Conservation (phyloP, 2,113 vertebrate genomes). For the Caretta caretta region DNA sequence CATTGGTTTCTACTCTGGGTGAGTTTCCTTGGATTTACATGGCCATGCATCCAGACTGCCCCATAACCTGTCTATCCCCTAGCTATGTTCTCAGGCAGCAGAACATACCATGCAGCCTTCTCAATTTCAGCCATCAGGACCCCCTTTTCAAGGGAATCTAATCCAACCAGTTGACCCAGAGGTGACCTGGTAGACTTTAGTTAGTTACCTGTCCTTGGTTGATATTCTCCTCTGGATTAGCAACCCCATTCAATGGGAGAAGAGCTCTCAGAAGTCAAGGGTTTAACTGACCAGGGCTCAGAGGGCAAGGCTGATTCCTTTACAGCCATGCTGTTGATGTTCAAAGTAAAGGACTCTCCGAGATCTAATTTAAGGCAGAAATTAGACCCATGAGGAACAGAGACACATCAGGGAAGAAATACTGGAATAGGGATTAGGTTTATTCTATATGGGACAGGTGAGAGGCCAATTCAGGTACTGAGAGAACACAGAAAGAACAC, state of each 20-base stretch:
- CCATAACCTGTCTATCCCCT: background rate
- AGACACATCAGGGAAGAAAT: background rate
- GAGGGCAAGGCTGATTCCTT: background rate
- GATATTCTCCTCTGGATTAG: background rate
- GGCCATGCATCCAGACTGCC: background rate
- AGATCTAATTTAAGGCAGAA: background rate
- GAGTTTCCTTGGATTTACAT: background rate
- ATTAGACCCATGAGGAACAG: background rate
- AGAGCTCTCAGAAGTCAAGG: background rate
- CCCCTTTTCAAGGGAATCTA: background rate
- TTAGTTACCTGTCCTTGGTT: background rate
- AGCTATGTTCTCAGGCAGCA: background rate
- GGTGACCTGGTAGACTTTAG: background rate
- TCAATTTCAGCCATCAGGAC: background rate
- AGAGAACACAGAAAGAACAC: background rate
- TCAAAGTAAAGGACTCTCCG: background rate
- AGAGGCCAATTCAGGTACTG: background rate
- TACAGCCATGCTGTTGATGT: background rate
- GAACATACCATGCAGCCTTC: fast-evolving
- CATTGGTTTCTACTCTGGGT: background rate
- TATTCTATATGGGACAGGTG: background rate
- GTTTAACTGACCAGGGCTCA: background rate
- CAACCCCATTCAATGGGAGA: background rate
- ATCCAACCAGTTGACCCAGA: background rate
- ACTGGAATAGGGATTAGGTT: background rate